These are phyloP conservation scores for Odontocerum albicorne DNA, from an alignment of 2,888 invertebrate species.

Conservation along the genomic window DNA sequence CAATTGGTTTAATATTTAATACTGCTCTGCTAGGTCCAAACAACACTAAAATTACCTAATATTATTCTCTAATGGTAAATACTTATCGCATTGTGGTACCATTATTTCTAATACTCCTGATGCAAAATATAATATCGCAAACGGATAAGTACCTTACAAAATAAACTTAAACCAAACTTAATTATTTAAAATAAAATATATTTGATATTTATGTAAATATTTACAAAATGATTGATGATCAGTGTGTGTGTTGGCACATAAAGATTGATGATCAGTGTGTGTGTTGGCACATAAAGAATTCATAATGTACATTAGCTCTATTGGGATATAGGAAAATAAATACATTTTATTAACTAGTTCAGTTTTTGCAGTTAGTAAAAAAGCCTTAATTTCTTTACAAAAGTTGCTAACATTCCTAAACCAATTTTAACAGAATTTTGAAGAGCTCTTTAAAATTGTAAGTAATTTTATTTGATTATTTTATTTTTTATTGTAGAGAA, in stretches of 20 bases:
- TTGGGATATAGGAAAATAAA: slow-evolving; percentile 28
- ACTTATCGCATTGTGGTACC: slow-evolving; percentile 35
- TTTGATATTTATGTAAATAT: slow-evolving; percentile 21
- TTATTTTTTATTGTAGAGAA: no score
- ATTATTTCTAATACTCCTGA: slow-evolving; percentile 18
- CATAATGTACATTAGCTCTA: slow-evolving; percentile 34
- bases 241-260: slow-evolving; percentile 27
- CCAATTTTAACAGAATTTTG: no score
- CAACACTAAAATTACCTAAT: slow-evolving; percentile 19
- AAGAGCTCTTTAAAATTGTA: no score
- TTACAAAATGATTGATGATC: slow-evolving; percentile 33
- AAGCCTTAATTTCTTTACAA: no score
- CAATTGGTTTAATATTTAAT: slow-evolving; percentile 6
- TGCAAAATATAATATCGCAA: slow-evolving; percentile 8
- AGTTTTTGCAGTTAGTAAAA: no score
- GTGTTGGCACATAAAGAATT: slow-evolving; percentile 36
- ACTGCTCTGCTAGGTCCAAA: slow-evolving; percentile 25
- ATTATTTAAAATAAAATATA: slow-evolving; percentile 6
- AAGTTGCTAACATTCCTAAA: no score
- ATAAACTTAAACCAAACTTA: no score
- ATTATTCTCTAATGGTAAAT: slow-evolving; percentile 35
- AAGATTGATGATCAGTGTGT: slow-evolving; percentile 8
- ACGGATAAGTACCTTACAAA: no score
- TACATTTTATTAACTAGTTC: no score
- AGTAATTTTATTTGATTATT: no score